These are phyloP conservation scores for Pachyuromys duprasi DNA, from an alignment of 2,797 vertebrate species.

Conservation along the genomic window DNA sequence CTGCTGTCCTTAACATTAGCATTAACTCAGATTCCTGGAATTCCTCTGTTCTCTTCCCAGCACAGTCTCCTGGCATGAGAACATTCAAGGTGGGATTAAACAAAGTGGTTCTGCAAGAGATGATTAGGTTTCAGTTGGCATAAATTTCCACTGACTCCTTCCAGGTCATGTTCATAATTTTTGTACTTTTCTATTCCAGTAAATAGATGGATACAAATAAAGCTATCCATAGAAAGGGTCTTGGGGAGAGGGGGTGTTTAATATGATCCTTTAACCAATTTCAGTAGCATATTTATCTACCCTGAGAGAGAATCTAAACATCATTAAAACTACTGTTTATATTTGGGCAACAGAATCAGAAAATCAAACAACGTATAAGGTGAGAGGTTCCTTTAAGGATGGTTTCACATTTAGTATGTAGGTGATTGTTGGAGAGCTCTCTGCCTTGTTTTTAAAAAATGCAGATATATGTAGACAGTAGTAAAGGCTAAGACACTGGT, in stretches of 20 bases:
- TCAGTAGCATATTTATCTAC: slow-evolving; percentile 22
- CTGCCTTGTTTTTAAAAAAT: not conserved
- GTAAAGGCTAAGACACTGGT: not conserved
- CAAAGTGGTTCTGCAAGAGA: not conserved
- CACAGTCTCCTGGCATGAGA: not conserved
- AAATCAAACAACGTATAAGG: not conserved
- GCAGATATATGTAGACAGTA: not conserved
- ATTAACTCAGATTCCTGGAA: slow-evolving; percentile 48
- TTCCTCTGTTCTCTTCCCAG: slow-evolving; percentile 30
- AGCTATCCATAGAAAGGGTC: not conserved
- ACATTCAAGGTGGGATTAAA: not conserved
- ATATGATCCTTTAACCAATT: not conserved
- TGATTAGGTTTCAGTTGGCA: slow-evolving; percentile 17
- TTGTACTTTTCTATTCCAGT: not conserved
- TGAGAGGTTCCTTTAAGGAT: not conserved
- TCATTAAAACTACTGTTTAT: not conserved
- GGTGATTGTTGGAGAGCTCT: not conserved
- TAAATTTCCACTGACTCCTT: not conserved
- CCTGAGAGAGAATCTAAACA: not conserved
- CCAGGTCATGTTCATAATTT: not conserved
- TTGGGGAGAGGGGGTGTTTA: not conserved
- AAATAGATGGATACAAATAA: not conserved
- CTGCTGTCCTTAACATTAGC: not conserved
- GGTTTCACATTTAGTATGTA: not conserved
- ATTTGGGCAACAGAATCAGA: not conserved